A percentile compares a stretch with the other conserved stretches of the same genome.
These are phyloP conservation scores for Danaus melanippus DNA, from an alignment of 1,140 invertebrate species.

Conservation along the genomic window DNA sequence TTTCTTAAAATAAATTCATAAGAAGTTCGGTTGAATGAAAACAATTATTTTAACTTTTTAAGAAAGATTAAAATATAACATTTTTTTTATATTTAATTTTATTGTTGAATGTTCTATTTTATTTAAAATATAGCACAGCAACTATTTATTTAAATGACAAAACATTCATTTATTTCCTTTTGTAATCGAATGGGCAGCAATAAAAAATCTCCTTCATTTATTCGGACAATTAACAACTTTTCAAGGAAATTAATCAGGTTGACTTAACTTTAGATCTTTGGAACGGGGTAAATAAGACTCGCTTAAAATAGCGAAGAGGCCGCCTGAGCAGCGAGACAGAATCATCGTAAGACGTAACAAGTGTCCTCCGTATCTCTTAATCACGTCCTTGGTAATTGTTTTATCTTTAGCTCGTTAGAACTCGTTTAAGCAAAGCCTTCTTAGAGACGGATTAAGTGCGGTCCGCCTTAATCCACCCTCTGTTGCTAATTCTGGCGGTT, in stretches of 20 bases:
- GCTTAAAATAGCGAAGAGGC: slow-evolving; percentile 27
- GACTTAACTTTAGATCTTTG: slow-evolving; percentile 25
- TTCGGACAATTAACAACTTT: slow-evolving; percentile 10
- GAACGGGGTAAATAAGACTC: slow-evolving; percentile 25
- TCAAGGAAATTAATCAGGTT: slow-evolving; percentile 25
- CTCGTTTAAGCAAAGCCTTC: slow-evolving; percentile 72
- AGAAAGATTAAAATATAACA: no score
- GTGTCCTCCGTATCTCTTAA: slow-evolving; percentile 69
- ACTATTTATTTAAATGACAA: no score
- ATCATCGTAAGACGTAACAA: slow-evolving; percentile 64
- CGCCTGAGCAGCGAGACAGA: slow-evolving; percentile 34
- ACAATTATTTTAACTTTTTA: no score
- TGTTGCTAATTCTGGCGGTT: slow-evolving; percentile 68
- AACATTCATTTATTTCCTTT: no score
- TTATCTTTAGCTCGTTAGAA: slow-evolving; percentile 72
- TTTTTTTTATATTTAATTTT: no score
- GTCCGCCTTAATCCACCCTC: slow-evolving; percentile 67
- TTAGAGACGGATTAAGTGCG: slow-evolving; percentile 71
- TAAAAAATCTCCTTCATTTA: slow-evolving; percentile 2
- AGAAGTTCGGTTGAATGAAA: no score
- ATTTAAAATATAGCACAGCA: no score
- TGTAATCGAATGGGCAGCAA: background rate
- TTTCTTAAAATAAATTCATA: no score
- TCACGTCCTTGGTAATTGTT: slow-evolving; percentile 68
- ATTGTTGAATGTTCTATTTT: no score